These are phyloP conservation scores for Tringa solitaria DNA, from an alignment of 2,113 vertebrate species.

Conservation along the genomic window DNA sequence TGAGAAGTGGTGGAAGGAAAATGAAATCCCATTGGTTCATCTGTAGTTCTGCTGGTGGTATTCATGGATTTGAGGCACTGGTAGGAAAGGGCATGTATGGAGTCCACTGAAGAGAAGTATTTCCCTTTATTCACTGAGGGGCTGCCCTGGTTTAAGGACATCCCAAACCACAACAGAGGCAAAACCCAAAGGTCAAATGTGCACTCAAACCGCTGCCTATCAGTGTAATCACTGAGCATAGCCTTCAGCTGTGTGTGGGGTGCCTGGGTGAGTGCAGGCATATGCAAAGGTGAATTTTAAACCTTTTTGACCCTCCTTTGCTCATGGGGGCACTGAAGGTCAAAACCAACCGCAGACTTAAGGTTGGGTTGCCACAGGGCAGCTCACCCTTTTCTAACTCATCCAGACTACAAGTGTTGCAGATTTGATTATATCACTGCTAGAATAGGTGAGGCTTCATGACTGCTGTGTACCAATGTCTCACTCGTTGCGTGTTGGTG, in stretches of 20 bases:
- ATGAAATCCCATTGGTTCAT: background rate
- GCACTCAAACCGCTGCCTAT: background rate
- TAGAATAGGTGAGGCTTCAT: rapidly evolving
- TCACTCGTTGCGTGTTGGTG: rapidly evolving
- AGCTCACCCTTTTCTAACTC: background rate
- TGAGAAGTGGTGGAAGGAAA: background rate
- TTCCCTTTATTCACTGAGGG: background rate
- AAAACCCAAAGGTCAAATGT: background rate
- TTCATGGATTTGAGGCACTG: background rate
- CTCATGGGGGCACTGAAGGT: rapidly evolving
- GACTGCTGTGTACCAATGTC: rapidly evolving
- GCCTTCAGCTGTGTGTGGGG: background rate
- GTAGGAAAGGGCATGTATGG: background rate
- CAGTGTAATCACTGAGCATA: background rate
- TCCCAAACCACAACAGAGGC: background rate
- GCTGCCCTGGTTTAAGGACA: background rate
- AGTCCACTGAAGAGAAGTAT: background rate
- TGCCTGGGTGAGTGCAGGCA: background rate
- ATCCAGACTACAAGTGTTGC: background rate
- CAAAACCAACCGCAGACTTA: background rate
- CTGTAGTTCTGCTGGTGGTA: background rate
- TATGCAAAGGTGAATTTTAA: background rate
- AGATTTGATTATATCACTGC: background rate
- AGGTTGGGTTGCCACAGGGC: background rate
- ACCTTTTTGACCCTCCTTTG: rapidly evolving